Evolutionary conservation across 1,140 invertebrate genomes (phyloP).

Genomic region (Micrasema minimum): DNA sequence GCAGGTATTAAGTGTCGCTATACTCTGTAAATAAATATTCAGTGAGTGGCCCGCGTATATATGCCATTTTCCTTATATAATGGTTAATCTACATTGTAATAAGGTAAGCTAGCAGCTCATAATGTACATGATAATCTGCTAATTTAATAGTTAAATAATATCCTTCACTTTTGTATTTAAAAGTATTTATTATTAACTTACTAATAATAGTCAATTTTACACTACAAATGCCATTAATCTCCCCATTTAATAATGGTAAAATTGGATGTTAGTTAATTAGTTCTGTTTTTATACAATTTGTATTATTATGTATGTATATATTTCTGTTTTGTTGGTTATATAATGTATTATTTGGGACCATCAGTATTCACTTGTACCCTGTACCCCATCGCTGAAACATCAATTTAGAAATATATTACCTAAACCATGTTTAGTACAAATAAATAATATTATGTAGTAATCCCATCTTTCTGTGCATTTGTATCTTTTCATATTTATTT

Average conservation of each 20-base stretch:
- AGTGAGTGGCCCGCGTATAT: too few relatives aligned
- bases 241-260: constrained; percentile 17
- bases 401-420: too few relatives aligned
- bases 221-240: constrained; percentile 35
- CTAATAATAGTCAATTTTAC: constrained; percentile 37
- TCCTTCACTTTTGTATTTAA: constrained; percentile 14
- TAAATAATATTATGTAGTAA: not conserved
- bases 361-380: not conserved
- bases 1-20: not conserved
- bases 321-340: not conserved
- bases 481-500: too few relatives aligned
- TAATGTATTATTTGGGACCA: constrained; percentile 28
- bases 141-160: constrained; percentile 10
- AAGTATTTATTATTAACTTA: constrained; percentile 28
- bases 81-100: not conserved
- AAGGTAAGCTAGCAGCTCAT: constrained; percentile 1
- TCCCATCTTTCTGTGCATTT: not conserved
- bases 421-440: not conserved
- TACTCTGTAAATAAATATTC: not conserved
- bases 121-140: too few relatives aligned
- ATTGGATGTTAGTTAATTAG: constrained; percentile 22
- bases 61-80: not conserved
- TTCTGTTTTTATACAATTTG: constrained; percentile 4
- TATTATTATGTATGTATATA: too few relatives aligned
- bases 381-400: too few relatives aligned